Percentiles rank a stretch among this genome's conserved stretches.
Conservation (phyloP, 2,113 vertebrate species). For the Strigops habroptila region DNA sequence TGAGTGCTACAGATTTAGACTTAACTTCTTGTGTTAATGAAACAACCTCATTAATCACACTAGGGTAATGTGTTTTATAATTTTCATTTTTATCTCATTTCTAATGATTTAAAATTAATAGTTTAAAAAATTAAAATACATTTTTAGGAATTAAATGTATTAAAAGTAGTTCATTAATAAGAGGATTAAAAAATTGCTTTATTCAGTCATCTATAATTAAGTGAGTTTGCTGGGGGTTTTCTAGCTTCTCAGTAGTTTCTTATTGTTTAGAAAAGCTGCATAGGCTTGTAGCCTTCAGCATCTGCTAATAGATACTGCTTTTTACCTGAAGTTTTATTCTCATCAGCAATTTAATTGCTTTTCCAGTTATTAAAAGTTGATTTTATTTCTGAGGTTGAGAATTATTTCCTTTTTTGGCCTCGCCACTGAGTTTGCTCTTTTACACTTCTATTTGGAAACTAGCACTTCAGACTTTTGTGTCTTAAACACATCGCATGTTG, state of each 20-base stretch:
- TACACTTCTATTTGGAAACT: background rate
- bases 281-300: background rate
- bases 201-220: background rate
- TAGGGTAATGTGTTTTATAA: background rate
- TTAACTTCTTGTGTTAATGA: background rate
- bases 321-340: background rate
- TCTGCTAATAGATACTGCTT: background rate
- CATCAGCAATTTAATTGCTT: background rate
- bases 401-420: background rate
- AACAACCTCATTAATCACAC: background rate
- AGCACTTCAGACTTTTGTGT: background rate
- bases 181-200: background rate
- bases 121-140: background rate
- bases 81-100: background rate
- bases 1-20: background rate
- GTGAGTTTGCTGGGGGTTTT: background rate
- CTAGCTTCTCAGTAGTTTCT: background rate
- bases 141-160: background rate
- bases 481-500: background rate
- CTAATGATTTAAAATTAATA: background rate
- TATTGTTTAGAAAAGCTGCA: constrained; percentile 12
- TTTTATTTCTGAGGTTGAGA: background rate
- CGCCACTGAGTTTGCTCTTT: background rate
- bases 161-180: background rate
- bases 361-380: background rate